Conservation (phyloP, 2,113 vertebrate species). For the Etheostoma cragini region DNA sequence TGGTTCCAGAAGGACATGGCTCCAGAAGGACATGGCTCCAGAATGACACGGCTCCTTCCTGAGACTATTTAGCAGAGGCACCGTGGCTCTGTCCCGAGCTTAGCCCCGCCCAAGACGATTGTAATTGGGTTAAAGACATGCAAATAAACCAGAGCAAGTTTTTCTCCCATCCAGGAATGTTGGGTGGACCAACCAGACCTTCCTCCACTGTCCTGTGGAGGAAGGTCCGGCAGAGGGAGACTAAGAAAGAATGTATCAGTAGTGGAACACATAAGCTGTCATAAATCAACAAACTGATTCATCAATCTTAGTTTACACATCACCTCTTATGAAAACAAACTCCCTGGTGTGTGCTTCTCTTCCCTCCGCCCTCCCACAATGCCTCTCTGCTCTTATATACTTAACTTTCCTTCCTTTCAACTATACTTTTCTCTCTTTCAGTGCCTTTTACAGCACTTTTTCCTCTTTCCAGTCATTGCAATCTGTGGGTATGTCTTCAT, state of each 20-base stretch:
- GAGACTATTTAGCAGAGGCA: too few relatives aligned
- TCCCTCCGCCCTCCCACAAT: background rate
- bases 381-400: slow-evolving; percentile 13
- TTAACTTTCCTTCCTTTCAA: slow-evolving; percentile 27
- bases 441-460: slow-evolving; percentile 6
- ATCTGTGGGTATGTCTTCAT: slow-evolving; percentile 11
- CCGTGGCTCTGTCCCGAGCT: too few relatives aligned
- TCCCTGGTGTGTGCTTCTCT: background rate
- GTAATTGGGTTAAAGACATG: too few relatives aligned
- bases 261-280: background rate
- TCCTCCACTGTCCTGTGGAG: too few relatives aligned
- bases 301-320: background rate
- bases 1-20: too few relatives aligned
- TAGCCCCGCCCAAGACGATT: too few relatives aligned
- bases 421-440: slow-evolving; percentile 15
- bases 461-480: background rate
- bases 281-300: slow-evolving; percentile 9
- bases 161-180: too few relatives aligned
- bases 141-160: too few relatives aligned
- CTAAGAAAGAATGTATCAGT: background rate
- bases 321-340: background rate
- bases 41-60: too few relatives aligned
- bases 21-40: too few relatives aligned
- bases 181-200: too few relatives aligned
- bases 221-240: too few relatives aligned